phyloP scores from a whole-genome alignment of 2,113 vertebrate species.

The Zeus faber region DNA sequence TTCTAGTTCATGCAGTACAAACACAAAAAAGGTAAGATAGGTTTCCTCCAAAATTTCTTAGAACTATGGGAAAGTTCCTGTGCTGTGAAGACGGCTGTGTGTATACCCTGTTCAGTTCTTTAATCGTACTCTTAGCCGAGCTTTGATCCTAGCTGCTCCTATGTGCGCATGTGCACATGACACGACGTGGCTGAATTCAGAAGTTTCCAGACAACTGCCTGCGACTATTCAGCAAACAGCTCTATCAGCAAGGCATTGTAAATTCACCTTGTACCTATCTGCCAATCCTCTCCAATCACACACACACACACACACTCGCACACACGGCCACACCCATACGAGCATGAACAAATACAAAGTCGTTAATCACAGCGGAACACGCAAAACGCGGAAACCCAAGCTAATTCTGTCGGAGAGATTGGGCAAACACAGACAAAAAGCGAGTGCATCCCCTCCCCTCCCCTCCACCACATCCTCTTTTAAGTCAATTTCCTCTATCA shows the following conservation, averaged over 20 bases:
- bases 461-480: no score
- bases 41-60: no score
- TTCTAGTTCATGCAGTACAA: no score
- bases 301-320: background rate
- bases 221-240: background rate
- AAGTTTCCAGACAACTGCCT: background rate
- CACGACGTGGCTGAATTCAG: background rate
- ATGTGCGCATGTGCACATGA: background rate
- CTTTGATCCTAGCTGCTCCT: background rate
- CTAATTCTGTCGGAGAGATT: slow-evolving; percentile 7
- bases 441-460: background rate
- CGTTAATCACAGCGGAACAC: slow-evolving; percentile 4
- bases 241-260: background rate
- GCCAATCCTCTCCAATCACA: background rate
- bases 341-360: background rate
- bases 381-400: background rate
- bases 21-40: no score
- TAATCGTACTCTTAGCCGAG: background rate
- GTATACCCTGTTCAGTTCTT: background rate
- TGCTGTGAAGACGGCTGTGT: no score
- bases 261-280: background rate
- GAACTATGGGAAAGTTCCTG: no score
- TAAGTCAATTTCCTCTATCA: slow-evolving; percentile 7
- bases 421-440: slow-evolving; percentile 5
- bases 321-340: background rate